Base-by-base conservation (phyloP, 1,140 invertebrate genomes). In the Triops cancriformis region DNA sequence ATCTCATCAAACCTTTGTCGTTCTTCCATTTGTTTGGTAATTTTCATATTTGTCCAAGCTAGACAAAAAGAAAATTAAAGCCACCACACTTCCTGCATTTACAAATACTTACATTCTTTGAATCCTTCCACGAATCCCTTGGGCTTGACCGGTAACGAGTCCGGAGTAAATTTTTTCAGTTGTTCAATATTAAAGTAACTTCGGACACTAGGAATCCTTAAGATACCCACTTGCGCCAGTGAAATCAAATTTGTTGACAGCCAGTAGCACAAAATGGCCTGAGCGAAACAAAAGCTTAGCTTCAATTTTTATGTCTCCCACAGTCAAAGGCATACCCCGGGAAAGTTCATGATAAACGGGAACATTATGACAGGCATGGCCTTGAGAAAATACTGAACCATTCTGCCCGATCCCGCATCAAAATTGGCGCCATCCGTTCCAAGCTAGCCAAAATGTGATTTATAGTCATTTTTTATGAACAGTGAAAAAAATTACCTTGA, bases 221-320 rank as follows among this genome's bases (percentile, higher is more conserved):
- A 85, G 73, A 97, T 51, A 12, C 88, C 86, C 26, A 93, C 92
- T 90, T 98, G 95, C 0, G 87, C 73, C 7, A 99, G 82, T 0
- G 96, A 97, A 78, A 97, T 89, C n/a, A 92, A 86, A 84, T 99
- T 99, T 76, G 90, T 93, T 31, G 92, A 90, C 41, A 89, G 86
- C 97, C 97, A 99, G 83, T 99, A 98, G 51, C 91, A 90, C 27
- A 96, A 85, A 82, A 98, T 90, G 18, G 92, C 94, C 90, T 91
- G 81, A n/a, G 85, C 78, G 79, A 79, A 80, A 80, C n/a, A 72
- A 4, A 6, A 23, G 6, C 6, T 1, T 64, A 12, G 9, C 18
- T n/a, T n/a, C 18, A 64, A 64, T 6, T 3, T 45, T 9, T 64
- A 14, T 64, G 0, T 14, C 0, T 64, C 23, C 18, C 23, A n/a